Evolutionary conservation across 1,140 invertebrate genomes (phyloP), one percentile per base, ranked within the genome.

Genomic region (Drosophila kohkoa): DNA sequence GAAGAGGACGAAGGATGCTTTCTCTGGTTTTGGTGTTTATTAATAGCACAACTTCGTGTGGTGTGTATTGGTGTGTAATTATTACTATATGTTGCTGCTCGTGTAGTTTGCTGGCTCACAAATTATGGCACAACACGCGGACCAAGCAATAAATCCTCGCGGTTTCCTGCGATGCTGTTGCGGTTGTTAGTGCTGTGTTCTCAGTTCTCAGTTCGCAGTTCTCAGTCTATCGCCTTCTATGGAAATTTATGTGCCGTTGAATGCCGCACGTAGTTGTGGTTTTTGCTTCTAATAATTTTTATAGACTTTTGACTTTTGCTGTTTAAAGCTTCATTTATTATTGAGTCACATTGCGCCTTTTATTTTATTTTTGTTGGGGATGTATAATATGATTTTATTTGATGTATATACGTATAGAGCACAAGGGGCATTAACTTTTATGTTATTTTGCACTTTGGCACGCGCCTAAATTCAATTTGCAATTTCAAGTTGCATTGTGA

Each of bases 171-270:
- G 32, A 38, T 46, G 15, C 38, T 58, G 25, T 46, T 32, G 38
- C 38, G 3, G 41, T 43, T 58, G 43, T 32, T 20, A 54, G 13
- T 49, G 54, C 35, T 43, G 58, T 46, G 59, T 16, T 45, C 30
- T 25, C 3, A 25, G 20, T 25, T 41, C 28, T 11, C 7, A 10
- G 6, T 8, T 3, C 8, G 1, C 7, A 35, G 45, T 25, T 38
- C 15, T 32, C 43, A 45, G 35, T 16, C 16, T 51, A 25, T 28
- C 45, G 35, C 48, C 51, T 52, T 41, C 38, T 68, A 85, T 85
- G 74, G 63, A 64, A 78, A 85, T 85, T 85, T 78, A 86, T 85
- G 60, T 52, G 62, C 51, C 45, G 38, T 62, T 62, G 55, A 51
- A 60, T 60, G 55, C 16, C 35, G 30, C 13, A 28, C 48, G 35